A percentile compares a stretch with the other conserved stretches of the same genome.
phyloP scores from a whole-genome alignment of 2,113 vertebrate genomes.

The Rhinoptilus africanus region DNA sequence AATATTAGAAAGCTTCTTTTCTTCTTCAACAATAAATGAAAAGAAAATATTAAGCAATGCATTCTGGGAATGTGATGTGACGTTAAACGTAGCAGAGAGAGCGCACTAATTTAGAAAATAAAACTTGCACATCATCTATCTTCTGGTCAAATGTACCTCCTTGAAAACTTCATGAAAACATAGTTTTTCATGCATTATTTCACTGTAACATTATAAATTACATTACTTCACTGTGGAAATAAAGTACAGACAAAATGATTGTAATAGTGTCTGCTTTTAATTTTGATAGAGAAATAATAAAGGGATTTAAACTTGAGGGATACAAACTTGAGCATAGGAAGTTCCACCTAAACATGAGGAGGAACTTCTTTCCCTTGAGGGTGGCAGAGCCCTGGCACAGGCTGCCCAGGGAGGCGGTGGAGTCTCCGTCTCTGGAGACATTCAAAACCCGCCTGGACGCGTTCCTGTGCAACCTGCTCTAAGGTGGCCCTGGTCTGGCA shows the following conservation, averaged over 20 bases:
- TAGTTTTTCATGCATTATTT: neutral
- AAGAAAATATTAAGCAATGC: slow-evolving; percentile 1
- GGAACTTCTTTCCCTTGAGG: too few relatives aligned
- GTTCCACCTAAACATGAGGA: too few relatives aligned
- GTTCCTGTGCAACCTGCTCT: too few relatives aligned
- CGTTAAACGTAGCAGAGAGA: neutral
- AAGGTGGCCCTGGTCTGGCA: too few relatives aligned
- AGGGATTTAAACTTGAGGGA: too few relatives aligned
- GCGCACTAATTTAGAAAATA: neutral
- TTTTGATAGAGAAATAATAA: neutral
- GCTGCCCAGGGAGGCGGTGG: too few relatives aligned
- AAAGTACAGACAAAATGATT: neutral
- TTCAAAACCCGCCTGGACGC: too few relatives aligned
- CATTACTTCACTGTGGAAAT: neutral
- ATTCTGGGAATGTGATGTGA: neutral
- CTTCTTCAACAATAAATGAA: slow-evolving; percentile 22
- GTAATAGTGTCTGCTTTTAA: neutral
- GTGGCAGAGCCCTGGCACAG: too few relatives aligned
- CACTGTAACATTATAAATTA: neutral
- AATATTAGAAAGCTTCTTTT: neutral
- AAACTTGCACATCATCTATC: neutral
- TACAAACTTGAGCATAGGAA: too few relatives aligned
- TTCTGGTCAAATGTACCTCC: neutral
- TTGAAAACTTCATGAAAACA: neutral
- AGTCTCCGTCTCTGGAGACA: too few relatives aligned